These are phyloP conservation scores for Pterobdella sp. DNA, from an alignment of 2,888 invertebrate species.

Conservation along the genomic window DNA sequence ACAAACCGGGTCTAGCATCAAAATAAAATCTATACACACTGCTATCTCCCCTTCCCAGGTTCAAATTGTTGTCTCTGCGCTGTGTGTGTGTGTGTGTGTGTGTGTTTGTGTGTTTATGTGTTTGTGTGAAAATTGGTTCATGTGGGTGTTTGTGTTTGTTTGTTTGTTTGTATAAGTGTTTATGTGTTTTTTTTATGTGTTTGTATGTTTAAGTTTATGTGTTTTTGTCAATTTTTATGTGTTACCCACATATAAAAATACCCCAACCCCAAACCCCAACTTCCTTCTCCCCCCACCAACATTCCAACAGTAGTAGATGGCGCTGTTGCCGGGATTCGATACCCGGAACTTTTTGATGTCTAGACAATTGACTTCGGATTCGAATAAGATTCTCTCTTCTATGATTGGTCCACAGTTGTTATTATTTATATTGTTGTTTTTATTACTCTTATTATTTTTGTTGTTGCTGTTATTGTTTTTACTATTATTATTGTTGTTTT, in stretches of 20 bases:
- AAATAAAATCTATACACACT: no score
- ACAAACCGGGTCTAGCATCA: no score
- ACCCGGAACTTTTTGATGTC: neutral
- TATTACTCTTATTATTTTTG: no score
- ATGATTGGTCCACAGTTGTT: neutral
- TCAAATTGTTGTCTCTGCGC: neutral
- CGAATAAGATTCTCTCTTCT: conserved; percentile 6
- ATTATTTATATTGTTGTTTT: conserved; percentile 9
- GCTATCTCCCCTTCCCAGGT: neutral
- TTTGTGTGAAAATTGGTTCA: no score
- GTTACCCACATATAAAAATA: conserved; percentile 1
- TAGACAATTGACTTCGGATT: neutral
- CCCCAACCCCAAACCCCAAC: neutral
- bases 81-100: no score
- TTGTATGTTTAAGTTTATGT: no score
- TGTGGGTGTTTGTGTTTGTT: no score
- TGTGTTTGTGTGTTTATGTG: no score
- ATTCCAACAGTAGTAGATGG: neutral
- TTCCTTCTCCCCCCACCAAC: neutral
- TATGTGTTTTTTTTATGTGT: no score
- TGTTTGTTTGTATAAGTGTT: no score
- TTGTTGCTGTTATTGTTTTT: neutral
- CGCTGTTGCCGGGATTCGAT: neutral
- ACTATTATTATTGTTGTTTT: conserved; percentile 8
- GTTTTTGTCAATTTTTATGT: no score